Conservation (phyloP, 2,888 invertebrate genomes). For the Rotaria magnacalcarata region DNA sequence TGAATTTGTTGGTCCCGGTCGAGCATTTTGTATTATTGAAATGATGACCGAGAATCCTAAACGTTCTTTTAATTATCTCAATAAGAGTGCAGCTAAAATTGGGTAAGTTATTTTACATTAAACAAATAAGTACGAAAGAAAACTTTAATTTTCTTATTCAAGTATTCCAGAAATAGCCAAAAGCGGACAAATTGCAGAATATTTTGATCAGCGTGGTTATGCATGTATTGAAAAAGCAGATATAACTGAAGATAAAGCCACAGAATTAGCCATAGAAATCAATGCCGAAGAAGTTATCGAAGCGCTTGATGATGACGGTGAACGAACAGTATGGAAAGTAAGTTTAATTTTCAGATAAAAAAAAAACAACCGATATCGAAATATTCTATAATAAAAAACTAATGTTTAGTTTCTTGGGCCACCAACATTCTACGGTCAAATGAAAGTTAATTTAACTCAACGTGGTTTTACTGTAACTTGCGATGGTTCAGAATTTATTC, state of each 20-base stretch:
- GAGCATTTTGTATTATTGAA: constrained; percentile 27
- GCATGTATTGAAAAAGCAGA: constrained; percentile 11
- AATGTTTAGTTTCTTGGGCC: constrained; percentile 21
- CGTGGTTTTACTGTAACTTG: constrained; percentile 4
- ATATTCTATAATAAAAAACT: no score
- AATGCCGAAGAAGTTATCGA: constrained; percentile 10
- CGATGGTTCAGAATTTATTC: constrained; percentile 14
- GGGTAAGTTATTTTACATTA: neutral
- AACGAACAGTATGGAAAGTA: constrained; percentile 7
- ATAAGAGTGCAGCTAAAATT: neutral
- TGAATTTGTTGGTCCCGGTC: constrained; percentile 34
- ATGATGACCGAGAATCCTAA: constrained; percentile 19
- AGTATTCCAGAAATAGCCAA: neutral
- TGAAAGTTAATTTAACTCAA: constrained; percentile 6
- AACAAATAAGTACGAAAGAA: no score
- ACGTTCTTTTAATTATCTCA: neutral
- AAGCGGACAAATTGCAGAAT: neutral
- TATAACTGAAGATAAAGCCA: constrained; percentile 13
- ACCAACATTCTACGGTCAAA: constrained; percentile 19
- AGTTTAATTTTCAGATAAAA: neutral
- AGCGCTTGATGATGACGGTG: neutral
- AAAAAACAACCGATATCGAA: no score
- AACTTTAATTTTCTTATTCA: neutral
- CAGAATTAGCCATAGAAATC: constrained; percentile 22
- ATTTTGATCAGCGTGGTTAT: constrained; percentile 36